Percentiles rank a stretch among this genome's conserved stretches.
Evolutionary conservation across 1,140 invertebrate species (phyloP).

Genomic region (Pantala flavescens): DNA sequence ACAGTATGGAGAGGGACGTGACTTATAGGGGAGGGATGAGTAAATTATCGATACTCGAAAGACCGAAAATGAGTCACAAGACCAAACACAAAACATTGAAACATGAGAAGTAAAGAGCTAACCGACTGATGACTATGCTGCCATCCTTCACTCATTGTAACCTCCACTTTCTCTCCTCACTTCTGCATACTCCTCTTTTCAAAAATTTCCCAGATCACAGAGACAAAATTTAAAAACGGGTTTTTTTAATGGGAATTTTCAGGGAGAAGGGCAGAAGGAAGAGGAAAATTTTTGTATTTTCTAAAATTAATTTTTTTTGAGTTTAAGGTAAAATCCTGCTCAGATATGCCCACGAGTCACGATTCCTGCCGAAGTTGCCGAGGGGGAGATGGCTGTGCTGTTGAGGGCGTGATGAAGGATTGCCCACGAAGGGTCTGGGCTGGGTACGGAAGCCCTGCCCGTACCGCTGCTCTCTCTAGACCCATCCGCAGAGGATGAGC

Average conservation of each 20-base stretch:
- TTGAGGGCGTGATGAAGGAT: background rate
- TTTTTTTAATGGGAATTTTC: background rate
- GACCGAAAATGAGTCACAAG: background rate
- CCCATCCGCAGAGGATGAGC: background rate
- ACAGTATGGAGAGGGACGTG: background rate
- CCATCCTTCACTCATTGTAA: background rate
- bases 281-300: background rate
- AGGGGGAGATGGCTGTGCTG: background rate
- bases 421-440: background rate
- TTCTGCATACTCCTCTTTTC: background rate
- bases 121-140: background rate
- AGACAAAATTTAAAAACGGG: background rate
- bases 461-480: background rate
- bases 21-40: background rate
- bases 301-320: background rate
- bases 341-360: slow-evolving; percentile 2
- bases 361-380: background rate
- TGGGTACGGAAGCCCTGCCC: background rate
- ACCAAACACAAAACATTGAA: background rate
- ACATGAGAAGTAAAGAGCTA: background rate
- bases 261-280: background rate
- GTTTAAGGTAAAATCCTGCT: background rate
- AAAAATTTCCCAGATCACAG: background rate
- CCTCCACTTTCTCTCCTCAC: background rate
- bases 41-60: background rate